Evolutionary conservation across 2,888 invertebrate species (phyloP), one percentile per base, ranked within the genome.

Genomic region (Phyto melanocephala): DNA sequence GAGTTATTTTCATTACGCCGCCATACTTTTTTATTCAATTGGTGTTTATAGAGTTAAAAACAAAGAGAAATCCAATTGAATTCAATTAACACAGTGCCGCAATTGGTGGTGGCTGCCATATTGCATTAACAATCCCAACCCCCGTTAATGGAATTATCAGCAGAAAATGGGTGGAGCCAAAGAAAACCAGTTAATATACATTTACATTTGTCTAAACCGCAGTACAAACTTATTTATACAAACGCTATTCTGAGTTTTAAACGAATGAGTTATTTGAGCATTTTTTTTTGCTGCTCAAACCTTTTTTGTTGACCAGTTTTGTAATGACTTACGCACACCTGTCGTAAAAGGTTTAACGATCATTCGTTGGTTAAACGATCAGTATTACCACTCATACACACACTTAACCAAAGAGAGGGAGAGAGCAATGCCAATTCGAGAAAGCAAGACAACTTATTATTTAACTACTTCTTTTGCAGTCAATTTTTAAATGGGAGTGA

Each of bases 91-190:
- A 22, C 60, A 60, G 52, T 50, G 2, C 60, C 58, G 62, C 80
- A 80, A 85, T 86, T 85, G 85, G 86, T 78, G 72, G 76, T 84
- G 80, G 81, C 81, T 86, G 85, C 86, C 86, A 86, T 86, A 77
- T 84, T 86, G 84, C 45, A 58, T 60, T 54, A 54, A 52, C 20
- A 78, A 67, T 58, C 47, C 28, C 83, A 71, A 63, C 65, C 70
- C 54, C 60, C 22, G 52, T 50, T 62, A 74, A 76, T 45, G 33
- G 35, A 58, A 56, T 42, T 40, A 62, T 37, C 2, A 28, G 11
- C 15, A 45, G 7, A 60, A 40, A 65, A 58, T n/a, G 50, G 85
- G 85, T 83, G 85, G 85, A 84, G 85, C 74, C 1, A 45, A 35
- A 1, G 0, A 54, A 47, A 67, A 62, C 50, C 35, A 33, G 50